Percentiles rank a stretch among this genome's conserved stretches.
Evolutionary conservation across 2,797 vertebrate genomes (phyloP).

Genomic region (Sebastes minor): DNA sequence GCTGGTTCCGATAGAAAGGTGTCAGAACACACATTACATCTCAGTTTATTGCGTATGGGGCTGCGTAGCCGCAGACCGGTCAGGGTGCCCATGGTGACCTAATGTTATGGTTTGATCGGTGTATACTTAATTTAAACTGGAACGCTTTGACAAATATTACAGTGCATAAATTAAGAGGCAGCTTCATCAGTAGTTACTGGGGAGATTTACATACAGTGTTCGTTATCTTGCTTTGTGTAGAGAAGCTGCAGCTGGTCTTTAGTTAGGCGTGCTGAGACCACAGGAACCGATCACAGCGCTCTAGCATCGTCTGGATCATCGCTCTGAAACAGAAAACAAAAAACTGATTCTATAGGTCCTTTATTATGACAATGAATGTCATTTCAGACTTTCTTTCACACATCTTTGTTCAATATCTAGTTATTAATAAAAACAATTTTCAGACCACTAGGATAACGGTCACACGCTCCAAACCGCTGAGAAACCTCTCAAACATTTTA

Average conservation of each 20-base stretch:
- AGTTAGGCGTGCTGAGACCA: constrained; percentile 95
- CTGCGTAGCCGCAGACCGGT: too few relatives aligned
- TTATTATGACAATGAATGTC: neutral
- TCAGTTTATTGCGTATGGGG: too few relatives aligned
- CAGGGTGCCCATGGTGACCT: too few relatives aligned
- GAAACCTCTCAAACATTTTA: neutral
- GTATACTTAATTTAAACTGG: neutral
- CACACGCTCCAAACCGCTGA: neutral
- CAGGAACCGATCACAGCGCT: constrained; percentile 95
- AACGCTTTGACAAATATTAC: constrained; percentile 15
- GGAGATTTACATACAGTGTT: constrained; percentile 31
- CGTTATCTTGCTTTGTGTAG: neutral
- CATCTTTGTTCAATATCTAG: neutral
- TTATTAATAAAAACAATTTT: neutral
- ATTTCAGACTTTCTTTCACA: neutral
- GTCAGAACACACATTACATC: too few relatives aligned
- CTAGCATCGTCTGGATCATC: constrained; percentile 95
- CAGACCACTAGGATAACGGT: neutral
- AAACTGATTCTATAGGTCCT: neutral
- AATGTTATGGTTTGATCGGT: too few relatives aligned
- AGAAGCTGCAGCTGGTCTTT: neutral
- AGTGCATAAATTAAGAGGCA: constrained; percentile 41
- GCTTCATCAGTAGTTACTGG: constrained; percentile 30
- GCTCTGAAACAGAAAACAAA: constrained; percentile 83
- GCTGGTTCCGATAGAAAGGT: too few relatives aligned